Evolutionary conservation across 2,888 invertebrate genomes (phyloP), one percentile per base, ranked within the genome.

Genomic region (Drosophila seclusa): DNA sequence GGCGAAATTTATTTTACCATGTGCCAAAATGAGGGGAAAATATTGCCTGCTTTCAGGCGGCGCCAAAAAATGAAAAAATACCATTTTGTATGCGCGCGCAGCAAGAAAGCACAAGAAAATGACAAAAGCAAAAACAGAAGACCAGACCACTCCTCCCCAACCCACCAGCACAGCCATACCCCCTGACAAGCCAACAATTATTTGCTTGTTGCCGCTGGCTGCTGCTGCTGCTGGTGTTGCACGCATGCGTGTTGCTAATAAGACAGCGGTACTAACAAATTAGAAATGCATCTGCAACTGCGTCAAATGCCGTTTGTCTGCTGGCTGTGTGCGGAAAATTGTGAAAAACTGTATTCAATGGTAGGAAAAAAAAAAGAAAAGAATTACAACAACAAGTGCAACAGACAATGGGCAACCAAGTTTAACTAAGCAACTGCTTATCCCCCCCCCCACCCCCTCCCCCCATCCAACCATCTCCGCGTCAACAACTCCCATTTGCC

Each of bases 191-290:
- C n/a, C 21, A 3, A 34, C 24, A 36, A 27, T 18, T 38, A 11
- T 50, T 50, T 38, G 52, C 36, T 45, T 18, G 24, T 11, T 10
- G 34, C 10, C 24, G 34, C 32, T 21, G 48, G 53, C 32, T 53
- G 34, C 8, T 40, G 53, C 32, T 53, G 34, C 8, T 40, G 62
- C 49, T n/a, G 45, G 40, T 59, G 71, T 42, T 73, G 77, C 78
- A 78, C 86, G 87, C 87, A 85, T 88, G 84, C 84, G 89, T 88
- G 84, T 79, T 75, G 67, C 75, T 80, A 70, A 85, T 74, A 58
- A 77, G 66, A 69, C 66, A 53, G 62, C 57, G 74, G 58, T 45
- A 61, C 62, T 67, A 59, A 60, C 49, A 67, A 53, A 81, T 68
- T 69, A 84, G 60, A 59, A 78, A 84, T 86, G 83, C 78, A 80